These are phyloP conservation scores for Hippocampus mohnikei DNA, from an alignment of 2,113 vertebrate genomes.

Conservation along the genomic window DNA sequence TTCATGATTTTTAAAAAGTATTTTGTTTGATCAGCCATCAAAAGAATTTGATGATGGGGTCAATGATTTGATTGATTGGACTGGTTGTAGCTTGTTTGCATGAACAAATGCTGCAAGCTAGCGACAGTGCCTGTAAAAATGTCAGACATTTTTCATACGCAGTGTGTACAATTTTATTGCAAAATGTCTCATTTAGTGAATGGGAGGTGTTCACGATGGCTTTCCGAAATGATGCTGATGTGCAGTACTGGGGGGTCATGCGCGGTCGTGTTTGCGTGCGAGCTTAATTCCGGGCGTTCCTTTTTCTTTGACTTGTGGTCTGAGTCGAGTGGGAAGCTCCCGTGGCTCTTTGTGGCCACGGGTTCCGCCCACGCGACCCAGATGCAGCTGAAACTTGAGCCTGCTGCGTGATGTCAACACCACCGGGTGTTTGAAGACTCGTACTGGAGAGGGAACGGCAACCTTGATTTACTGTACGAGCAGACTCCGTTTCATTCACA, in stretches of 20 bases:
- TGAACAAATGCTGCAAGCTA: no score
- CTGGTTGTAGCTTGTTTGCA: no score
- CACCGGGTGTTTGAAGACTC: constrained; percentile 39
- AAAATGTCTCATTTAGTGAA: no score
- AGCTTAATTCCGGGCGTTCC: background rate
- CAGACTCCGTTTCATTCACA: no score
- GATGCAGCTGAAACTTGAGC: constrained; percentile 59
- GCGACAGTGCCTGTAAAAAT: no score
- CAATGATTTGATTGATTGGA: no score
- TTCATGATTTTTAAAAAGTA: no score
- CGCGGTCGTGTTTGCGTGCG: background rate
- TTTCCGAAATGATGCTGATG: background rate
- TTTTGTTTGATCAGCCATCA: no score
- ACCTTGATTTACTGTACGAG: background rate
- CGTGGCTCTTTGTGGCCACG: constrained; percentile 6
- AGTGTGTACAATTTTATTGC: no score
- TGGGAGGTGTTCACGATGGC: no score
- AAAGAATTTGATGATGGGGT: no score
- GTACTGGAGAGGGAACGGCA: background rate
- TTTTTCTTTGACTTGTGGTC: background rate
- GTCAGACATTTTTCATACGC: no score
- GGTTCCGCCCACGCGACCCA: constrained; percentile 46
- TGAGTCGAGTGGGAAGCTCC: constrained; percentile 1
- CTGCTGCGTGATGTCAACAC: constrained; percentile 26
- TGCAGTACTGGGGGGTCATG: background rate